Base-by-base conservation (phyloP, 2,888 invertebrate genomes). In the Ditylenchus weischeri region DNA sequence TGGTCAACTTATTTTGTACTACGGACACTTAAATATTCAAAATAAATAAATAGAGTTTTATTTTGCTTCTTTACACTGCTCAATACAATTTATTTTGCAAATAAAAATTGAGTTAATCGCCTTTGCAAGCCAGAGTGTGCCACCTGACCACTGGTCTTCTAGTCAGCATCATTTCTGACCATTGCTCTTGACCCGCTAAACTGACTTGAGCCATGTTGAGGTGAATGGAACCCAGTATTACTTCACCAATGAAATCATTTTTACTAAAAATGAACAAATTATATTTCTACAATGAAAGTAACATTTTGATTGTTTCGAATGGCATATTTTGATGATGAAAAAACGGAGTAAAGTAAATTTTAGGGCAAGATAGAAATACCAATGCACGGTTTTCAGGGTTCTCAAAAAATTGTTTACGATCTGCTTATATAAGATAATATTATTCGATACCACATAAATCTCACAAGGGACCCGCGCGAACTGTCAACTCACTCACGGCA, bases 131-230 rank as follows among this genome's bases (percentile, higher is more conserved):
- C 23, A 82, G 66, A 0, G 81, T 79, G 72, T 82, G 82, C 82
- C 82, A 82, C 35, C 78, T 76, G n/a, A 82, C 81, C 10, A 82
- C 80, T 15, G 82, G 82, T 62, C 82, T 64, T 54, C 78, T 64
- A 3, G 79, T 79, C 19, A 72, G 69, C 74, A 82, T 68, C 81
- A 82, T 82, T 66, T 81, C 81, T 15, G 74, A 73, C 81, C 81
- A 82, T 69, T 82, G 81, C 49, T 78, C 78, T 47, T 74, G 75
- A 60, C 78, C 75, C 8, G 68, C 70, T 21, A 76, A 48, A 57
- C 69, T 72, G 19, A 68, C 59, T 13, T 69, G 65, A 38, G 75
- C 67, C 15, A 75, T 57, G 65, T 80, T 78, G 57, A 79, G 68
- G 62, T 76, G 68, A 57, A 64, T 69, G 0, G 78, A 78, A 54